Evolutionary conservation across 2,797 vertebrate genomes (phyloP).

Genomic region (Lophotriccus pileatus): DNA sequence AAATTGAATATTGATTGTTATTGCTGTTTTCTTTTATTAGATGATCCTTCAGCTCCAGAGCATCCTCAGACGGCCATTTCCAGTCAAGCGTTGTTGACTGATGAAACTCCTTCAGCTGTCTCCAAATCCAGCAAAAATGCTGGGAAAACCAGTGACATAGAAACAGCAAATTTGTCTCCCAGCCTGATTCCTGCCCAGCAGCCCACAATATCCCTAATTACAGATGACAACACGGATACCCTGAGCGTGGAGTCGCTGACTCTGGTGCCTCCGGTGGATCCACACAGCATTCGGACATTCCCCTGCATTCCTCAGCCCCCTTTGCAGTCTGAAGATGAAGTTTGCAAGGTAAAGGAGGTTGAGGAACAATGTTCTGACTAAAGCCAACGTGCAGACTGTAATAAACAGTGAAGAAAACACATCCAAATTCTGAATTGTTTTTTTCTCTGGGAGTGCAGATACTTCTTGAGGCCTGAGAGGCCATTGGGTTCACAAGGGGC

Average conservation of each 20-base stretch:
- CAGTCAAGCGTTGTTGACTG: conserved; percentile 42
- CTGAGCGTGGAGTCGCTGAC: conserved; percentile 92
- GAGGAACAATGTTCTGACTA: background rate
- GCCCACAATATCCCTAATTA: conserved; percentile 93
- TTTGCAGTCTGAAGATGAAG: background rate
- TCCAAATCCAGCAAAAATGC: conserved; percentile 53
- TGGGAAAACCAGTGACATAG: conserved; percentile 52
- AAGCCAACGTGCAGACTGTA: background rate
- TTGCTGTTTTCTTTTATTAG: conserved; percentile 59
- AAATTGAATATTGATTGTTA: conserved; percentile 8
- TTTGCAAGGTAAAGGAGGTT: background rate
- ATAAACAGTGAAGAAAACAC: background rate
- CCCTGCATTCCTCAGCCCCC: conserved; percentile 60
- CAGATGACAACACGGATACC: conserved; percentile 78
- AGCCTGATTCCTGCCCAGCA: conserved; percentile 93
- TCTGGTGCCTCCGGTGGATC: conserved; percentile 87
- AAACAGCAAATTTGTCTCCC: conserved; percentile 83
- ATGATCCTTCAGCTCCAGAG: conserved; percentile 77
- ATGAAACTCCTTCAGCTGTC: conserved; percentile 39
- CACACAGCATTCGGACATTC: conserved; percentile 82
- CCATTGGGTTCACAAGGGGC: background rate
- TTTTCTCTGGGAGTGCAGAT: background rate
- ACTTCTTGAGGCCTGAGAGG: background rate
- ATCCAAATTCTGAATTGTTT: background rate
- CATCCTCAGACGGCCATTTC: conserved; percentile 73